A percentile compares a stretch with the other conserved stretches of the same genome.
Evolutionary conservation across 35 echinoderm and acorn worm species (phyloP).

Genomic region (Chiridota heheva): DNA sequence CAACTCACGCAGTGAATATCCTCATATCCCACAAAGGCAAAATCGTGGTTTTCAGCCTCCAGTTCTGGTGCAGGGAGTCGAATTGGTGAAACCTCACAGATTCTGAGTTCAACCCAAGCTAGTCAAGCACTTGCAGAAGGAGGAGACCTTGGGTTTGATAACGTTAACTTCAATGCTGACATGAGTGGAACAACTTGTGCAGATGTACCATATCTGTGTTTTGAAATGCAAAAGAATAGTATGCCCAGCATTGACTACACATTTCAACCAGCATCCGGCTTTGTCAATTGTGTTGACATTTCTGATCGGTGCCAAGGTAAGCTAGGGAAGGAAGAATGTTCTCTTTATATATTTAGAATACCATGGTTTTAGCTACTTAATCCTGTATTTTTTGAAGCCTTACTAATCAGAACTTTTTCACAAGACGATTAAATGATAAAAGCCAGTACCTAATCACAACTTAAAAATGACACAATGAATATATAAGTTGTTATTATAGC

Average conservation of each 20-base stretch:
- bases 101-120: constrained; percentile 1
- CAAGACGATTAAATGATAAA: too few relatives aligned
- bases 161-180: constrained; percentile 28
- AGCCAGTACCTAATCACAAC: too few relatives aligned
- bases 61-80: background rate
- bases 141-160: background rate
- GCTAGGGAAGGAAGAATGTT: too few relatives aligned
- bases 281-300: constrained; percentile 26
- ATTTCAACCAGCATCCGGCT: constrained; percentile 21
- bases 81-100: background rate
- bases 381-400: too few relatives aligned
- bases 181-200: background rate
- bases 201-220: constrained; percentile 35
- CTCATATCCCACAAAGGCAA: too few relatives aligned
- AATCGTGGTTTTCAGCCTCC: too few relatives aligned
- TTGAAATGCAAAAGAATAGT: constrained; percentile 19
- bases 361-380: too few relatives aligned
- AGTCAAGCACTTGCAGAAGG: constrained; percentile 12
- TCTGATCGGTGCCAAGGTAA: constrained; percentile 15
- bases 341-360: too few relatives aligned
- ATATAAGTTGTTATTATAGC: too few relatives aligned
- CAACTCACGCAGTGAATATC: too few relatives aligned
- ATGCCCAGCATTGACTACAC: constrained; percentile 9
- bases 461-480: too few relatives aligned
- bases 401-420: too few relatives aligned